Evolutionary conservation across 2,797 vertebrate genomes (phyloP).

Genomic region (Syndactyla subalaris): DNA sequence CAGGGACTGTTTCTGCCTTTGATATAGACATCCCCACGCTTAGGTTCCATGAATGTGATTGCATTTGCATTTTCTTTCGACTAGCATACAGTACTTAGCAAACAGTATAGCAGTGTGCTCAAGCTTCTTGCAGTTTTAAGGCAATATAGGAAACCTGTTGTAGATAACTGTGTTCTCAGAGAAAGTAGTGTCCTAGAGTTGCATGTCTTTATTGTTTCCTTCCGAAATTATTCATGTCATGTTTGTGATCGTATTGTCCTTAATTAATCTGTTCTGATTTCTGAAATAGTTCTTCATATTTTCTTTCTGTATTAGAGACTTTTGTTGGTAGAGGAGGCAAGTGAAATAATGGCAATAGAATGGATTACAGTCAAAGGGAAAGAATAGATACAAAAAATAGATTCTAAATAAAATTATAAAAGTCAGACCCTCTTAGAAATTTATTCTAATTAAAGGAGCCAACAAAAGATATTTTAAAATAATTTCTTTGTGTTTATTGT

Average conservation of each 20-base stretch:
- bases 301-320: background rate
- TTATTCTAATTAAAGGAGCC: background rate
- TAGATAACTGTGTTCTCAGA: background rate
- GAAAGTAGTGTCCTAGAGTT: background rate
- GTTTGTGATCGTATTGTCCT: background rate
- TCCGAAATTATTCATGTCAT: background rate
- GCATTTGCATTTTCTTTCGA: conserved; percentile 44
- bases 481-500: background rate
- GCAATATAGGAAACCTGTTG: background rate
- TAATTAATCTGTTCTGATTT: background rate
- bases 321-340: background rate
- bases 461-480: background rate
- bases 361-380: background rate
- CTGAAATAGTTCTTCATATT: background rate
- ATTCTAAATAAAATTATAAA: background rate
- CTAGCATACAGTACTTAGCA: background rate
- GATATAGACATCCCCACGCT: background rate
- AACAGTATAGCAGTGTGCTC: background rate
- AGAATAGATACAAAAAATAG: background rate
- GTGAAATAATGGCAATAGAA: background rate
- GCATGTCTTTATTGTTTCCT: background rate
- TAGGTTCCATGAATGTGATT: background rate
- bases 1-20: background rate
- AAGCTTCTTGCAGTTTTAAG: background rate
- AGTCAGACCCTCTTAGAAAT: background rate